phyloP scores from a whole-genome alignment of 2,797 vertebrate species.

The Tadarida brasiliensis region DNA sequence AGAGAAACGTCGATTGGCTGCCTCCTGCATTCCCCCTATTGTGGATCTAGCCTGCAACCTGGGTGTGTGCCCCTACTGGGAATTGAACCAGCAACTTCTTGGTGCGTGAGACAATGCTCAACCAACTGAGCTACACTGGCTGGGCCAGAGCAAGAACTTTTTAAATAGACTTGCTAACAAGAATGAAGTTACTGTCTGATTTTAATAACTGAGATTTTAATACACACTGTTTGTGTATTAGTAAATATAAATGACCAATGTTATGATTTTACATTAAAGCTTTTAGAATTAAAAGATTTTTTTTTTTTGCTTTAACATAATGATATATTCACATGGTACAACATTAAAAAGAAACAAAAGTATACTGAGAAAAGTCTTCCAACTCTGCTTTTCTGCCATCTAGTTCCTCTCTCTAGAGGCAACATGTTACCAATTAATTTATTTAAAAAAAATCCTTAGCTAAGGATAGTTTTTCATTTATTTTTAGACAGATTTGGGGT shows the following conservation, averaged over 20 bases:
- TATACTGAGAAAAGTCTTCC: neutral
- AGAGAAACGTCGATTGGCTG: too few species aligned
- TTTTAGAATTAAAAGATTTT: conserved; percentile 35
- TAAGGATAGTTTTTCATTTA: too few species aligned
- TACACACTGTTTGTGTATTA: neutral
- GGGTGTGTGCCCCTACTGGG: too few species aligned
- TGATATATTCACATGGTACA: neutral
- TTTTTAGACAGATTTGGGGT: too few species aligned
- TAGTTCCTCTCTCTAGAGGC: neutral
- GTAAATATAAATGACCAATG: neutral
- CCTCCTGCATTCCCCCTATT: too few species aligned
- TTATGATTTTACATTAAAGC: conserved; percentile 32
- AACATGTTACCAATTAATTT: neutral
- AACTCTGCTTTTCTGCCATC: neutral
- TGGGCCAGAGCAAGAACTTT: neutral
- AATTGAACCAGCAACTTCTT: too few species aligned
- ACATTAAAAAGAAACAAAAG: neutral
- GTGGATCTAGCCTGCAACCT: too few species aligned
- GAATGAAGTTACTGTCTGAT: conserved; percentile 9
- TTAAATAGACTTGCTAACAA: neutral
- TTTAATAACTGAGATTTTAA: too few species aligned
- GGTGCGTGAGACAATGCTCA: too few species aligned
- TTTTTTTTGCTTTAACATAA: conserved; percentile 44
- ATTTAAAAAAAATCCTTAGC: too few species aligned
- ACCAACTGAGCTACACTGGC: too few species aligned